Base-by-base conservation (phyloP, 2,113 vertebrate genomes). In the Pseudopodoces humilis region DNA sequence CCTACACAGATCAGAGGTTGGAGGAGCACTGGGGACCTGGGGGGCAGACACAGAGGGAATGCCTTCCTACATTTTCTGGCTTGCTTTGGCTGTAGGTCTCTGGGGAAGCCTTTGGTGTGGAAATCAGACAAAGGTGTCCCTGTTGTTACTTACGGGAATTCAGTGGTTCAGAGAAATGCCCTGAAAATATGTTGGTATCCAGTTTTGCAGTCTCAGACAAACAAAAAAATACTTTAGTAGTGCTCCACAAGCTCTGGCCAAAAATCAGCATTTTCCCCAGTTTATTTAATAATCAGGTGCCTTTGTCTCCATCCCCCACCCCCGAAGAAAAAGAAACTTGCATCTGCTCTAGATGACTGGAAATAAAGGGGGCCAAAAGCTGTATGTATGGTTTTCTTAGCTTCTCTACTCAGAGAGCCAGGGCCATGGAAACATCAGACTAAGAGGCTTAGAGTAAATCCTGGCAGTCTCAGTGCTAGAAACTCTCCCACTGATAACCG, bases 391-490 rank as follows among this genome's bases (percentile, higher is more conserved):
- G 63, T 76, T 81, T 76, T 41, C 49, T 81, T 84, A 96, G 85
- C 85, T 91, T 74, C 65, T 86, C 85, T 85, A 28, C 28, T 28
- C 77, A 43, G 88, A 92, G 76, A 49, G 35, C 64, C 44, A 72
- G 91, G 85, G 69, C 87, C 64, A 24, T 77, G 91, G 89, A 87
- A 96, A 94, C 75, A 90, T 88, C 84, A 83, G 87, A 82, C 63
- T 92, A 94, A 85, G 92, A 86, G 65, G 89, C 95, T 97, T 97
- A 95, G 83, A 90, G 90, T 96, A 97, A 97, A 97, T 97, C 95
- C 95, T 94, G 68, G 92, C 92, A 94, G 93, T 92, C 78, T 84
- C 93, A 79, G 64, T 84, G 59, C 58, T 92, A 78, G 92, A 90
- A 88, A 95, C 88, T 93, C 84, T 88, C 88, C 69, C 85, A 91